Evolutionary conservation across 92 coral and sea anemone genomes (phyloP).

Genomic region (Zoanthus gigantus): DNA sequence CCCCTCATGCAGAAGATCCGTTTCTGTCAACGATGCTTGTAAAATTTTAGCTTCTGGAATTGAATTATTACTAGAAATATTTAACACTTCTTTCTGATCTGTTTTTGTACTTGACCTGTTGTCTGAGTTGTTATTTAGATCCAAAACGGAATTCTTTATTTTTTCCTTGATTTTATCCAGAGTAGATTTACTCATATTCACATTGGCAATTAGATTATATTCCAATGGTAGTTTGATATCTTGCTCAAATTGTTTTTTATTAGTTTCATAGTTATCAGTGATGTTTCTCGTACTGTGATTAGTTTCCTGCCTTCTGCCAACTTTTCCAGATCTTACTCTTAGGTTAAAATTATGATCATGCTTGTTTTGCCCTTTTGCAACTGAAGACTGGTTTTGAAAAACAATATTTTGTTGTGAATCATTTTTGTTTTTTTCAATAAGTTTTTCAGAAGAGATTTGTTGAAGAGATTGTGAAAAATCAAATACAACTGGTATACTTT

Average conservation of each 20-base stretch:
- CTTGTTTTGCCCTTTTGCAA: background rate
- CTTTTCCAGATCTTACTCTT: background rate
- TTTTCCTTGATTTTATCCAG: background rate
- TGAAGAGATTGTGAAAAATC: slow-evolving; percentile 38
- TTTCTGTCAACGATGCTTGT: background rate
- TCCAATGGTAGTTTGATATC: background rate
- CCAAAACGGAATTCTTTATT: slow-evolving; percentile 1
- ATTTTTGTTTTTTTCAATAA: background rate
- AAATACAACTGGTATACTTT: slow-evolving; percentile 26
- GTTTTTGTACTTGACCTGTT: background rate
- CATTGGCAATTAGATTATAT: background rate
- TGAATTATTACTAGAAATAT: background rate
- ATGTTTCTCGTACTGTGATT: background rate
- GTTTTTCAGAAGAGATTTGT: background rate
- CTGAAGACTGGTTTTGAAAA: slow-evolving; percentile 11
- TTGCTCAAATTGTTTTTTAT: background rate
- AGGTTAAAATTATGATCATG: background rate
- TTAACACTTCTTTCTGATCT: background rate
- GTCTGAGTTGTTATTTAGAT: background rate
- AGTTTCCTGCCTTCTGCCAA: background rate
- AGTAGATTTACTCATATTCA: slow-evolving; percentile 17
- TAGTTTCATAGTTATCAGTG: background rate
- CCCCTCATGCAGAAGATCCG: slow-evolving; percentile 35
- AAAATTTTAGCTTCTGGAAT: background rate
- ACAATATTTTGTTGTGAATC: slow-evolving; percentile 23